These are phyloP conservation scores for Staurois parvus DNA, from an alignment of 2,797 vertebrate genomes.

Conservation along the genomic window DNA sequence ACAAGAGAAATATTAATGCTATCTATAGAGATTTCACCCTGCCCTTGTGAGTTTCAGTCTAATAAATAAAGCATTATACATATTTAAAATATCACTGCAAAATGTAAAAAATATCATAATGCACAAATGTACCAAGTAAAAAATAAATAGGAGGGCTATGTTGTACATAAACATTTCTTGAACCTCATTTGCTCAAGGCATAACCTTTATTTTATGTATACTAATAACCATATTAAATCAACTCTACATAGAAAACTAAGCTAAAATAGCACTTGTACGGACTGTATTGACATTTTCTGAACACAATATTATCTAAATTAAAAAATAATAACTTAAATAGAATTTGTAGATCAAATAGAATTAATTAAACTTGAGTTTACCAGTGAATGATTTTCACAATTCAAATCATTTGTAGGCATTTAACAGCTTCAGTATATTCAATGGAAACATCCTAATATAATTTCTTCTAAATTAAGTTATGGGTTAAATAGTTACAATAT, in stretches of 20 bases:
- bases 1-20: too few relatives aligned
- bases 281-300: background rate
- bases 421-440: background rate
- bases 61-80: too few relatives aligned
- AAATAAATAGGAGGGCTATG: background rate
- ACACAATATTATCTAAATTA: constrained; percentile 15
- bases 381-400: background rate
- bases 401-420: background rate
- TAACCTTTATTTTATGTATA: background rate
- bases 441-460: constrained; percentile 5
- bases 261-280: background rate
- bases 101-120: background rate
- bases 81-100: too few relatives aligned
- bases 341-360: background rate
- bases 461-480: background rate
- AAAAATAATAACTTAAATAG: constrained; percentile 1
- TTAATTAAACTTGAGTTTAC: constrained; percentile 1
- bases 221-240: background rate
- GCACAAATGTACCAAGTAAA: background rate
- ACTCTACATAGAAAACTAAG: background rate
- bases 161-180: background rate
- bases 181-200: background rate
- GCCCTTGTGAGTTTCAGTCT: too few relatives aligned
- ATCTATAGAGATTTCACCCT: too few relatives aligned
- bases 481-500: background rate